Conservation (phyloP, 1,140 invertebrate genomes). For the Zeugodacus cucurbitae region DNA sequence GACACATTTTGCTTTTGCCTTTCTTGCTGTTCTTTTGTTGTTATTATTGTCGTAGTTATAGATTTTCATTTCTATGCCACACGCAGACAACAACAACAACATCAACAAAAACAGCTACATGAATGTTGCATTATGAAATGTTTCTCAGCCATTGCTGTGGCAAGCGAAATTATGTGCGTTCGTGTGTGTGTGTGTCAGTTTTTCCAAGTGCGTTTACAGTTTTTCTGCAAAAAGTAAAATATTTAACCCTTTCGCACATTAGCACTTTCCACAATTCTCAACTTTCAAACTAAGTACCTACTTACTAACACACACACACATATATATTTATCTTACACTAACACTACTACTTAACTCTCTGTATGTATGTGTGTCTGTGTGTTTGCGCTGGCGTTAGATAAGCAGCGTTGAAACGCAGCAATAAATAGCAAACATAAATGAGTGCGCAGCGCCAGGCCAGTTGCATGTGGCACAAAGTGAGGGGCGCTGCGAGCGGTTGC, state of each 20-base stretch:
- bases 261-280: slow-evolving; percentile 20
- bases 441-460: neutral
- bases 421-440: slow-evolving; percentile 13
- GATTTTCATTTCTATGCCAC: neutral
- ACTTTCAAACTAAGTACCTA: neutral
- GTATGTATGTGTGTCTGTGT: neutral
- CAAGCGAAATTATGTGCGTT: neutral
- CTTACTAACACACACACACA: neutral
- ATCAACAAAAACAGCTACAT: neutral
- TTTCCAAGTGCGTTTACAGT: neutral
- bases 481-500: neutral
- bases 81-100: neutral
- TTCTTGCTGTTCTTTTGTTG: neutral
- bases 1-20: neutral
- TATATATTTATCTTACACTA: neutral
- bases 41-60: slow-evolving; percentile 1
- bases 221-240: neutral
- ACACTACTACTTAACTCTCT: neutral
- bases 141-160: neutral
- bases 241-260: neutral
- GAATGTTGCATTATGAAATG: neutral
- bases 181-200: neutral
- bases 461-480: neutral
- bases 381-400: neutral
- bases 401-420: neutral